Percentiles rank a stretch among this genome's conserved stretches.
Evolutionary conservation across 1,140 invertebrate genomes (phyloP).

Genomic region (Drosophila suzukii): DNA sequence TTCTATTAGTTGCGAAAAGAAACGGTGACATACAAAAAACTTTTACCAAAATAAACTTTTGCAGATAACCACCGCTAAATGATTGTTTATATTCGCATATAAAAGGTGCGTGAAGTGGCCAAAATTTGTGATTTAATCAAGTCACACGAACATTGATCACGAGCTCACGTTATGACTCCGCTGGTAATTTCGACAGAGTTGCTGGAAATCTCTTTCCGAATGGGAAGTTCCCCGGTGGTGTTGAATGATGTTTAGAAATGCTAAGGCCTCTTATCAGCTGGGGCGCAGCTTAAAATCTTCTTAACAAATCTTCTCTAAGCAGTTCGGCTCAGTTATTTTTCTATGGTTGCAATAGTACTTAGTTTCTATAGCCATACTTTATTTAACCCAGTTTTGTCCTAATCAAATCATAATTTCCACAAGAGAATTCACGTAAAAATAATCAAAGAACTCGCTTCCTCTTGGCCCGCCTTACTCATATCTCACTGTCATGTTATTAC

Average conservation of each 20-base stretch:
- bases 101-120: slow-evolving; percentile 7
- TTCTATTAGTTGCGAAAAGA: slow-evolving; percentile 23
- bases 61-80: slow-evolving; percentile 28
- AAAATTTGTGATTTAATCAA: slow-evolving; percentile 31
- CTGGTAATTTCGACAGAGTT: slow-evolving; percentile 16
- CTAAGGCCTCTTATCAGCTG: not conserved
- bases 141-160: slow-evolving; percentile 35
- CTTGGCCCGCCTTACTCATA: slow-evolving; percentile 8
- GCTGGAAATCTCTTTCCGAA: slow-evolving; percentile 3
- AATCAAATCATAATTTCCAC: slow-evolving; percentile 49
- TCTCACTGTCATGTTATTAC: slow-evolving; percentile 55
- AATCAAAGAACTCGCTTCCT: slow-evolving; percentile 29
- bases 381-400: slow-evolving; percentile 28
- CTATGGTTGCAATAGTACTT: too few species aligned
- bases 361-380: too few species aligned
- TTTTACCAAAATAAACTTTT: slow-evolving; percentile 20
- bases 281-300: too few species aligned
- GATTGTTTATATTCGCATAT: slow-evolving; percentile 30
- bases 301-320: too few species aligned
- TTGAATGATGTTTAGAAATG: not conserved
- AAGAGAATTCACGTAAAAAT: slow-evolving; percentile 29
- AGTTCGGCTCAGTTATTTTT: too few species aligned
- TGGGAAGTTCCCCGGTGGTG: not conserved
- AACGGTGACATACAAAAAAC: slow-evolving; percentile 13
- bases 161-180: slow-evolving; percentile 19